phyloP scores from a whole-genome alignment of 2,888 invertebrate species.

The Sycophila texana region DNA sequence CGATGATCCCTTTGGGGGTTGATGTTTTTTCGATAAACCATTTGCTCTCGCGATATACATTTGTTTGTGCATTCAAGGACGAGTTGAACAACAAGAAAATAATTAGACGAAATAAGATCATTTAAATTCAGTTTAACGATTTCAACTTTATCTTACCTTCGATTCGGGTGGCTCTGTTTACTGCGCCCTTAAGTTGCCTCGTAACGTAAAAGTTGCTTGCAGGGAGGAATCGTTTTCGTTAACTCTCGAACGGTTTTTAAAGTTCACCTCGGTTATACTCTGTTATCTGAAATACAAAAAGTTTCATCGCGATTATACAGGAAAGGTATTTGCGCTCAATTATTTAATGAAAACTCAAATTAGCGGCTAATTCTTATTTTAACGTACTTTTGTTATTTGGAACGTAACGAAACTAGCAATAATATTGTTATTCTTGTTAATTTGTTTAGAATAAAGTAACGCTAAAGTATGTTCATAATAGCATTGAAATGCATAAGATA shows the following conservation, averaged over 20 bases:
- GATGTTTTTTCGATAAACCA: too few relatives aligned
- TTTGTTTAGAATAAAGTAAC: neutral
- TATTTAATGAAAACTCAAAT: neutral
- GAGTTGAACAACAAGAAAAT: neutral
- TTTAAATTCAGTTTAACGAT: constrained; percentile 27
- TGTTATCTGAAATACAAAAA: too few relatives aligned
- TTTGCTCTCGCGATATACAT: neutral
- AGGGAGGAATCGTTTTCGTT: constrained; percentile 2
- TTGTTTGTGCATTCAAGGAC: neutral
- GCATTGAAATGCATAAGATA: neutral
- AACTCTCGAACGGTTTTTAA: neutral
- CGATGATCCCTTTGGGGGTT: too few relatives aligned
- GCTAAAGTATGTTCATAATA: neutral
- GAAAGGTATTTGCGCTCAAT: too few relatives aligned
- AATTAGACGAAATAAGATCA: constrained; percentile 3
- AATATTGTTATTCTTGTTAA: neutral
- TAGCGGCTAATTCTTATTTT: neutral
- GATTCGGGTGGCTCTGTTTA: constrained; percentile 5
- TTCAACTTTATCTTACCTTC: neutral
- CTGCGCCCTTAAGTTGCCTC: neutral
- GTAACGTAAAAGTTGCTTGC: neutral
- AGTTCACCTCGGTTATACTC: neutral
- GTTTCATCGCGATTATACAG: too few relatives aligned
- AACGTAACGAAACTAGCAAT: neutral
- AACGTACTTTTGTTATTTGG: neutral